These are phyloP conservation scores for Paedocypris micromegethes DNA, from an alignment of 2,797 vertebrate genomes.

Conservation along the genomic window DNA sequence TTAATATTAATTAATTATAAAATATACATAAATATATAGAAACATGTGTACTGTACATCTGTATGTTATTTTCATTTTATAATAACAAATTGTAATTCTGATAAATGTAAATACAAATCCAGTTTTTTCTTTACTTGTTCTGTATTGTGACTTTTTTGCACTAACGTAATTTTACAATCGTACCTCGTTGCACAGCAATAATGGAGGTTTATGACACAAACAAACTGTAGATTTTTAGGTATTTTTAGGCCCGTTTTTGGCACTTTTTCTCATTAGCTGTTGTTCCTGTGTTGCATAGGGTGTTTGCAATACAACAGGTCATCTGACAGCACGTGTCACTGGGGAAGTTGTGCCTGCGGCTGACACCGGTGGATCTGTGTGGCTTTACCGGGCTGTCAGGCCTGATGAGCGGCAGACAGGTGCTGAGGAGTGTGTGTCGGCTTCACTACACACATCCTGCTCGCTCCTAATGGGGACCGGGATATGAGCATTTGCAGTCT, in stretches of 20 bases:
- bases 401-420: slow-evolving; percentile 25
- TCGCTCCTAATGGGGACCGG: slow-evolving; percentile 16
- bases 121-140: too few relatives aligned
- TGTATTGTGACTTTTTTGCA: too few relatives aligned
- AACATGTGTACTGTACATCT: too few relatives aligned
- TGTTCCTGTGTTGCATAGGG: slow-evolving; percentile 8
- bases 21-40: too few relatives aligned
- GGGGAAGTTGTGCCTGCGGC: slow-evolving; percentile 13
- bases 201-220: not conserved
- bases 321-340: not conserved
- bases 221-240: not conserved
- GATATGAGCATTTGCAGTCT: slow-evolving; percentile 17
- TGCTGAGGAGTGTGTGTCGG: slow-evolving; percentile 1
- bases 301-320: slow-evolving; percentile 7
- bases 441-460: not conserved
- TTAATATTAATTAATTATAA: too few relatives aligned
- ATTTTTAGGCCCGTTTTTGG: not conserved
- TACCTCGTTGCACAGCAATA: not conserved
- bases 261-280: slow-evolving; percentile 12
- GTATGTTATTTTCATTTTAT: too few relatives aligned
- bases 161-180: too few relatives aligned
- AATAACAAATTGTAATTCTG: too few relatives aligned
- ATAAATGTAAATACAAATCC: too few relatives aligned
- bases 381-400: slow-evolving; percentile 10
- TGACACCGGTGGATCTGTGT: slow-evolving; percentile 16